A percentile compares a stretch with the other conserved stretches of the same genome.
Conservation (phyloP, 2,113 vertebrate genomes). For the Gobius niger region DNA sequence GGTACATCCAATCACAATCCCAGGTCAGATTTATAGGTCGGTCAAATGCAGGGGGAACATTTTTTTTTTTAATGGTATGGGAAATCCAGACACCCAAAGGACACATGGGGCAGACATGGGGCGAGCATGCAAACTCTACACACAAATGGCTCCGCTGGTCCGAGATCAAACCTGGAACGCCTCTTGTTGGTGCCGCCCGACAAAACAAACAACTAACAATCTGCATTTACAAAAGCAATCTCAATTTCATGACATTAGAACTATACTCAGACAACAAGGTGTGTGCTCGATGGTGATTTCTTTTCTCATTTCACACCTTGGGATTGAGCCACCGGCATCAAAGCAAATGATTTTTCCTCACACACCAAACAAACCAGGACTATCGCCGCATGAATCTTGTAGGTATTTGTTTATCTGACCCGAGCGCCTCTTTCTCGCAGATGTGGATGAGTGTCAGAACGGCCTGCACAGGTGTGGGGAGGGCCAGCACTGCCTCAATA, state of each 20-base stretch:
- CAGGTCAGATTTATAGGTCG: no score
- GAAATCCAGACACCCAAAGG: no score
- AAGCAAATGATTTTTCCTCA: neutral
- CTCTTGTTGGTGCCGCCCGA: no score
- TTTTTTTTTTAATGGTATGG: no score
- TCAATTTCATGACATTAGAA: neutral
- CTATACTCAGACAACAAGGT: neutral
- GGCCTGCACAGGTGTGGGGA: constrained; percentile 81
- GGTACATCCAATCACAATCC: no score
- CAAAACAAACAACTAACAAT: no score
- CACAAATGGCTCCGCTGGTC: no score
- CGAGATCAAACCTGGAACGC: no score
- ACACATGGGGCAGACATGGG: no score
- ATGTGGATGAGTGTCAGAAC: constrained; percentile 87
- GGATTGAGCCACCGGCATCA: neutral
- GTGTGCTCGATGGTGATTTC: neutral
- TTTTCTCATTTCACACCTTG: neutral
- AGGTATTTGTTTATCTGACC: neutral
- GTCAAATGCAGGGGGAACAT: no score
- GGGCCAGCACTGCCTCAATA: constrained; percentile 87
- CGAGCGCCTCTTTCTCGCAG: constrained; percentile 58
- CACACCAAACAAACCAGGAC: neutral
- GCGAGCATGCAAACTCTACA: no score
- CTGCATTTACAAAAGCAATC: constrained; percentile 3
- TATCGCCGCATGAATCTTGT: neutral